Evolutionary conservation across 2,797 vertebrate genomes (phyloP).

Genomic region (Lacerta agilis): DNA sequence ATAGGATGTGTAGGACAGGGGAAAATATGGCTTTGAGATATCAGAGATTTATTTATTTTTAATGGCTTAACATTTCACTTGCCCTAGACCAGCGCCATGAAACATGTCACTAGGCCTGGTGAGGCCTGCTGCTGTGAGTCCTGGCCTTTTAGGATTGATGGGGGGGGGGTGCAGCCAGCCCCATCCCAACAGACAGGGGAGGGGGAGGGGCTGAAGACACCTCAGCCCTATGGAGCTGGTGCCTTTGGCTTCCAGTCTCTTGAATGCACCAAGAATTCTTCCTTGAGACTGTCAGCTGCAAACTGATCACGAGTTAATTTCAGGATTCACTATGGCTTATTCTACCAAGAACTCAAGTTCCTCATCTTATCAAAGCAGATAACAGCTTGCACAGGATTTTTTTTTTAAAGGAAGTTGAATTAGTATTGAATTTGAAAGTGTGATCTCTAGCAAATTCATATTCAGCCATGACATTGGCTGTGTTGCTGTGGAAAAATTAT

Average conservation of each 20-base stretch:
- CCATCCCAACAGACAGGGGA: too few relatives aligned
- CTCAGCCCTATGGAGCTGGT: too few relatives aligned
- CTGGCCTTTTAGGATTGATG: too few relatives aligned
- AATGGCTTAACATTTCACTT: too few relatives aligned
- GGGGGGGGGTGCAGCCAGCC: too few relatives aligned
- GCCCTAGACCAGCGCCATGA: too few relatives aligned
- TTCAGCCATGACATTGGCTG: not conserved
- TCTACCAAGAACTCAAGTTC: slow-evolving; percentile 50
- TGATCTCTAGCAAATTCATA: not conserved
- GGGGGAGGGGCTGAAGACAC: too few relatives aligned
- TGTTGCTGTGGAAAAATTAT: not conserved
- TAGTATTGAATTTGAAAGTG: not conserved
- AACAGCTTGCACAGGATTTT: slow-evolving; percentile 58
- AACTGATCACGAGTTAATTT: slow-evolving; percentile 1
- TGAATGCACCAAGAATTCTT: slow-evolving; percentile 44
- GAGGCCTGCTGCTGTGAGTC: too few relatives aligned
- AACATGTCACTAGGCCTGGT: too few relatives aligned
- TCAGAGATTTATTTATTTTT: too few relatives aligned
- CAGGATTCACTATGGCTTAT: slow-evolving; percentile 49
- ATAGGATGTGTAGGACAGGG: too few relatives aligned
- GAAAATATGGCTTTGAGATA: too few relatives aligned
- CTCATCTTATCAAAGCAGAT: slow-evolving; percentile 58
- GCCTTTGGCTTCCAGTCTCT: slow-evolving; percentile 50
- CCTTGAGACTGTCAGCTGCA: slow-evolving; percentile 51
- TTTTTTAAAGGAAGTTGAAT: not conserved